Evolutionary conservation across 1,140 invertebrate species (phyloP).

Genomic region (Scaptomyza hsui): DNA sequence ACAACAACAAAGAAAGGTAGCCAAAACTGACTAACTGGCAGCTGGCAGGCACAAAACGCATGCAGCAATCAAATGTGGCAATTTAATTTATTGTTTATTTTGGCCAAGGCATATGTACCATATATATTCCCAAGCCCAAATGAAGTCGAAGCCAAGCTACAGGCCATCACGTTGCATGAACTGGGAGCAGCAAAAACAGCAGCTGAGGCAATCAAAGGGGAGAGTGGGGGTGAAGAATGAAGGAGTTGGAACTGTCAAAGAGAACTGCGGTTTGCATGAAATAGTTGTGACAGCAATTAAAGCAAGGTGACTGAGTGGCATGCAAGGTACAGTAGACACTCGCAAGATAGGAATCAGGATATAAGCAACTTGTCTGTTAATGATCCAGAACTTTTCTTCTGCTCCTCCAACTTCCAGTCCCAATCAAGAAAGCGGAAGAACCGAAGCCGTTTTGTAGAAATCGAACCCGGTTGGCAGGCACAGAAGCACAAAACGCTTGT

Average conservation of each 20-base stretch:
- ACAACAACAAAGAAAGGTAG: not conserved
- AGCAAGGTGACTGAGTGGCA: not conserved
- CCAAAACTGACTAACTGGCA: constrained; percentile 4
- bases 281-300: not conserved
- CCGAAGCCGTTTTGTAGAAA: not conserved
- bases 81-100: constrained; percentile 83
- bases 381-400: no score
- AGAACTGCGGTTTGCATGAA: not conserved
- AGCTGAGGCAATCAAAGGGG: not conserved
- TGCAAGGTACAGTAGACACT: not conserved
- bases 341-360: no score
- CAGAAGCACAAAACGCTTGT: constrained; percentile 42
- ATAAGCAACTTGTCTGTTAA: no score
- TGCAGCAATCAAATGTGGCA: constrained; percentile 79
- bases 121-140: constrained; percentile 28
- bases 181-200: constrained; percentile 1
- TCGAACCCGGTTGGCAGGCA: constrained; percentile 16
- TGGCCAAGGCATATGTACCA: constrained; percentile 29
- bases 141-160: constrained; percentile 14
- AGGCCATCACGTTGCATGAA: constrained; percentile 20
- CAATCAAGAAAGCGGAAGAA: not conserved
- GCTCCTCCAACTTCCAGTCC: no score
- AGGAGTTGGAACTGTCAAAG: constrained; percentile 8
- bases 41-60: constrained; percentile 1
- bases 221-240: not conserved